phyloP scores from a whole-genome alignment of 2,888 invertebrate species.

The Yponomeuta sedellus region DNA sequence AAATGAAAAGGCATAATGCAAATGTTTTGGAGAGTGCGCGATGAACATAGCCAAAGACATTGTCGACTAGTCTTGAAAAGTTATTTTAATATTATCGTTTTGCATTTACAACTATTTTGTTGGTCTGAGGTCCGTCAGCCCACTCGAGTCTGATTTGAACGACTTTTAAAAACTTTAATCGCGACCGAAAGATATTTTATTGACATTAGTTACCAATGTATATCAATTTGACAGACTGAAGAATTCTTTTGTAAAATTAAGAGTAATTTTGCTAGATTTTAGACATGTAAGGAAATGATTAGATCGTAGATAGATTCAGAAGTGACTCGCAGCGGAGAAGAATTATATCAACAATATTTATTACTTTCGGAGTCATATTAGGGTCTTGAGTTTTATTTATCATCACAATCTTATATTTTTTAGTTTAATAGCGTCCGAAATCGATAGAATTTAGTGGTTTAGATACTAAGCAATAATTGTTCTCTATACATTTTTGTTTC shows the following conservation, averaged over 20 bases:
- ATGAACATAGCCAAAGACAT: conserved; percentile 65
- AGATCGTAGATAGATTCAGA: not conserved
- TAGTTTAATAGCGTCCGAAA: not conserved
- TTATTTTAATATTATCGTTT: conserved; percentile 45
- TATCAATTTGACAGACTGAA: conserved; percentile 50
- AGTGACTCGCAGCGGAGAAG: not conserved
- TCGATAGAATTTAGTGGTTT: not conserved
- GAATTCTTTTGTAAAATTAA: conserved; percentile 26
- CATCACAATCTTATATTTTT: not conserved
- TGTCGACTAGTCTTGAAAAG: conserved; percentile 59
- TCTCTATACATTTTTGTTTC: too few relatives aligned
- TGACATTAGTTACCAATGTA: conserved; percentile 18
- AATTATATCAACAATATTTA: not conserved
- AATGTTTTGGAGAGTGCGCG: conserved; percentile 12
- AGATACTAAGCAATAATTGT: not conserved
- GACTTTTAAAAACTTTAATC: too few relatives aligned
- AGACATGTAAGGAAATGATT: conserved; percentile 18
- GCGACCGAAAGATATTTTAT: conserved; percentile 7
- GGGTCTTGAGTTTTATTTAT: not conserved
- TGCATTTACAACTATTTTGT: conserved; percentile 39
- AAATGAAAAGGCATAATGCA: conserved; percentile 7
- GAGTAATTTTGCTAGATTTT: conserved; percentile 28
- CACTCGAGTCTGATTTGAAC: too few relatives aligned
- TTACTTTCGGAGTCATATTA: not conserved
- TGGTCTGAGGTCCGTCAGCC: not conserved